Conservation (phyloP, 2,888 invertebrate genomes). For the Platycheirus rosarum region DNA sequence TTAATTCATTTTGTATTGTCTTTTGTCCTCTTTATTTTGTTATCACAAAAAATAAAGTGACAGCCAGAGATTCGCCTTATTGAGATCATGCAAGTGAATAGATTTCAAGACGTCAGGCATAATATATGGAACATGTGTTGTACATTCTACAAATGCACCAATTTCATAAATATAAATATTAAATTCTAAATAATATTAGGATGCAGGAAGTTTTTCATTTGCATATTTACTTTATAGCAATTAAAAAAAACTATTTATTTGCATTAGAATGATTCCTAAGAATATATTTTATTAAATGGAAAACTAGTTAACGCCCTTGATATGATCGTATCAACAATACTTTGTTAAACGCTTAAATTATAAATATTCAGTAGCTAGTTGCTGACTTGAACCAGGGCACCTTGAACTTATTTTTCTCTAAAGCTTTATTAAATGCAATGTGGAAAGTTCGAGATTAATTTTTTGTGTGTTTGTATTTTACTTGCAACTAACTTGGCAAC, state of each 20-base stretch:
- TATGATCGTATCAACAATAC: constrained; percentile 21
- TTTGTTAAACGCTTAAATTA: constrained; percentile 27
- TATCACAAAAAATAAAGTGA: constrained; percentile 46
- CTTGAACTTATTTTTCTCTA: constrained; percentile 50
- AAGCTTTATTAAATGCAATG: neutral
- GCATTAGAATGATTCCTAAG: constrained; percentile 21
- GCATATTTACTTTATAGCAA: no score
- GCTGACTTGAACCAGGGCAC: constrained; percentile 39
- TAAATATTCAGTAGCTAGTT: constrained; percentile 25
- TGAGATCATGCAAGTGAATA: constrained; percentile 56
- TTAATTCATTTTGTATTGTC: constrained; percentile 22
- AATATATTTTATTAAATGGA: constrained; percentile 18
- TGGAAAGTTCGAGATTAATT: constrained; percentile 13
- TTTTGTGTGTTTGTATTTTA: neutral
- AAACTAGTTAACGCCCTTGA: constrained; percentile 36
- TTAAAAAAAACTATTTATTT: no score
- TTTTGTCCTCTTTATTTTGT: constrained; percentile 51
- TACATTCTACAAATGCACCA: no score
- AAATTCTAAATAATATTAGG: no score
- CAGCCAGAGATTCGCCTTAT: constrained; percentile 35
- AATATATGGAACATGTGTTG: no score
- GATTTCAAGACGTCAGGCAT: no score
- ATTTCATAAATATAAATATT: no score
- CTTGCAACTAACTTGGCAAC: no score
- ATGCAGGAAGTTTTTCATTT: constrained; percentile 28